These are phyloP conservation scores for Nycticorax nycticorax DNA, from an alignment of 2,113 vertebrate species.

Conservation along the genomic window DNA sequence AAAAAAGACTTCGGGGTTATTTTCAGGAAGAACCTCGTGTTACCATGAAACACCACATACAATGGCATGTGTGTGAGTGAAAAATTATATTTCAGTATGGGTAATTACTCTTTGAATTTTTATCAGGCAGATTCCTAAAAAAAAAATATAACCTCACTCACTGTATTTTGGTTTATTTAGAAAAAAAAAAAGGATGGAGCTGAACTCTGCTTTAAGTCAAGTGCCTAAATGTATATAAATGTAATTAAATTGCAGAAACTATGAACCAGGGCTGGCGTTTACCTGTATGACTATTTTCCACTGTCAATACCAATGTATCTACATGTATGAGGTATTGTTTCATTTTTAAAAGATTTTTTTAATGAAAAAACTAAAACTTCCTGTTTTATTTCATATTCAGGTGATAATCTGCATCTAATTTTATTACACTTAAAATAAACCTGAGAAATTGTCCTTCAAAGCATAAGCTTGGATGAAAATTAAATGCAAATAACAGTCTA, in stretches of 20 bases:
- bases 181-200: neutral
- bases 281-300: neutral
- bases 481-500: slow-evolving; percentile 69
- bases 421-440: slow-evolving; percentile 15
- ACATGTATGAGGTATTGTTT: neutral
- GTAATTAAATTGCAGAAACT: neutral
- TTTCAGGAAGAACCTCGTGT: neutral
- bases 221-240: neutral
- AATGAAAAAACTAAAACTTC: neutral
- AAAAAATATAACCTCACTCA: neutral
- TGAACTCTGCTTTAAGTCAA: neutral
- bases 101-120: neutral
- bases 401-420: slow-evolving; percentile 8
- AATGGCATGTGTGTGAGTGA: neutral
- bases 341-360: neutral
- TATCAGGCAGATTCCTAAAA: neutral
- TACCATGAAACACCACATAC: neutral
- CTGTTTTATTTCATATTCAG: neutral
- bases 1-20: neutral
- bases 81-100: neutral
- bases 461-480: slow-evolving; percentile 40
- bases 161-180: neutral
- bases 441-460: neutral
- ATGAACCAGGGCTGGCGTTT: neutral
- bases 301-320: neutral